Conservation (phyloP, 2,888 invertebrate species). For the Exocentrus adspersus region DNA sequence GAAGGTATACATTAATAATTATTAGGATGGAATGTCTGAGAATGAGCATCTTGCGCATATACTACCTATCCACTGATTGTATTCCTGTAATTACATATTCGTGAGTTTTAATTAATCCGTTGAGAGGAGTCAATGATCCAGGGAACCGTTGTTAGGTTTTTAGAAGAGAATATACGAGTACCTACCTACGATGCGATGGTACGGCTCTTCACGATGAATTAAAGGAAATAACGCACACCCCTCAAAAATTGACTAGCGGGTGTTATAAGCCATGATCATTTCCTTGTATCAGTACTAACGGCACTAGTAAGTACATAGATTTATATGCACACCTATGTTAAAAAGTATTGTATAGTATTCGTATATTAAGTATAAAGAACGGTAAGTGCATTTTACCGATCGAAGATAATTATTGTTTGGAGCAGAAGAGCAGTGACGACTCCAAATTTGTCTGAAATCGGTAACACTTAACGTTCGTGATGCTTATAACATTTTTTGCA, state of each 20-base stretch:
- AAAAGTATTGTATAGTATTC: too few species aligned
- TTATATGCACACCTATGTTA: too few species aligned
- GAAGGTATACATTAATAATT: constrained; percentile 54
- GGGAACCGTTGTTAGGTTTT: constrained; percentile 46
- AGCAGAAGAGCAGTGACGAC: too few species aligned
- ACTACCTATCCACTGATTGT: constrained; percentile 64
- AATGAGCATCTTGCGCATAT: constrained; percentile 54
- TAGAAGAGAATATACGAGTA: constrained; percentile 44
- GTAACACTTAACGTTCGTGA: too few species aligned
- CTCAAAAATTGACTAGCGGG: constrained; percentile 27
- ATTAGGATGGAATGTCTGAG: constrained; percentile 57
- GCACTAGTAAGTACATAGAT: too few species aligned
- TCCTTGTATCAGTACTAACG: too few species aligned
- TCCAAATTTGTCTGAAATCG: too few species aligned
- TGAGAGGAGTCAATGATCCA: constrained; percentile 60
- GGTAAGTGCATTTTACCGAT: too few species aligned
- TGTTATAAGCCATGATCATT: not conserved
- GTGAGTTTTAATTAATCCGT: constrained; percentile 63
- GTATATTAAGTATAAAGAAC: too few species aligned
- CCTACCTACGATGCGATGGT: constrained; percentile 35
- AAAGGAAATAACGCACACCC: constrained; percentile 40
- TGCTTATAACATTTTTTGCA: too few species aligned
- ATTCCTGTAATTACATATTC: constrained; percentile 64
- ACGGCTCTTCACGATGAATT: constrained; percentile 14
- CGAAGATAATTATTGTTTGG: too few species aligned